Evolutionary conservation across 1,140 invertebrate genomes (phyloP).

Genomic region (Limonius californicus): DNA sequence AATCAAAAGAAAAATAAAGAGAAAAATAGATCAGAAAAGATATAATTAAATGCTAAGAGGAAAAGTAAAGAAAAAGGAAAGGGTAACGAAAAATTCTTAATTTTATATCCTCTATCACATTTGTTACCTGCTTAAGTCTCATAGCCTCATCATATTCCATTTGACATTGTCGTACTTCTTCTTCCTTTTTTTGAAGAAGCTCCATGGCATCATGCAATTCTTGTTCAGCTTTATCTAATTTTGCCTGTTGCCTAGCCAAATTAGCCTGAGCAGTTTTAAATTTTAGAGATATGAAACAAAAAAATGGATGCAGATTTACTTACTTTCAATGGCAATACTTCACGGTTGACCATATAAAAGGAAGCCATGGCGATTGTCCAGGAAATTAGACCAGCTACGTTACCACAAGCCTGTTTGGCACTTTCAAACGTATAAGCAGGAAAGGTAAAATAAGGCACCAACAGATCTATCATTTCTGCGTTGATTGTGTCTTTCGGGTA

Average conservation of each 20-base stretch:
- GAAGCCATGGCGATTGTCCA: slow-evolving; percentile 86
- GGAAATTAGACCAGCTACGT: slow-evolving; percentile 80
- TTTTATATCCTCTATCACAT: no score
- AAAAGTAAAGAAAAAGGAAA: no score
- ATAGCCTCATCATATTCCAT: slow-evolving; percentile 72
- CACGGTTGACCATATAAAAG: slow-evolving; percentile 82
- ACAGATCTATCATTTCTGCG: slow-evolving; percentile 78
- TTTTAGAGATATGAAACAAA: neutral
- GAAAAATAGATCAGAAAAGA: no score
- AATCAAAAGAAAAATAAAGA: no score
- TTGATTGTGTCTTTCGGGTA: slow-evolving; percentile 87
- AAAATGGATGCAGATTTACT: slow-evolving; percentile 17
- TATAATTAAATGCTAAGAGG: no score
- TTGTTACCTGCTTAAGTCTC: slow-evolving; percentile 59
- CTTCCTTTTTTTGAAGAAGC: slow-evolving; percentile 69
- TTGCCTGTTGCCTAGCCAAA: slow-evolving; percentile 66
- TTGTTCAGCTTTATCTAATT: slow-evolving; percentile 66
- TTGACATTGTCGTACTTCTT: slow-evolving; percentile 69
- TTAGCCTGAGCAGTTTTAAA: slow-evolving; percentile 56
- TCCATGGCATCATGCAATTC: slow-evolving; percentile 71
- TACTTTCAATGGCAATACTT: slow-evolving; percentile 83
- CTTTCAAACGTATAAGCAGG: slow-evolving; percentile 75
- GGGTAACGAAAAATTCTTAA: no score
- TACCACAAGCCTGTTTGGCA: slow-evolving; percentile 81
- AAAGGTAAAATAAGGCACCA: slow-evolving; percentile 73